phyloP scores from a whole-genome alignment of 2,888 invertebrate species.

The Acheta domesticus region DNA sequence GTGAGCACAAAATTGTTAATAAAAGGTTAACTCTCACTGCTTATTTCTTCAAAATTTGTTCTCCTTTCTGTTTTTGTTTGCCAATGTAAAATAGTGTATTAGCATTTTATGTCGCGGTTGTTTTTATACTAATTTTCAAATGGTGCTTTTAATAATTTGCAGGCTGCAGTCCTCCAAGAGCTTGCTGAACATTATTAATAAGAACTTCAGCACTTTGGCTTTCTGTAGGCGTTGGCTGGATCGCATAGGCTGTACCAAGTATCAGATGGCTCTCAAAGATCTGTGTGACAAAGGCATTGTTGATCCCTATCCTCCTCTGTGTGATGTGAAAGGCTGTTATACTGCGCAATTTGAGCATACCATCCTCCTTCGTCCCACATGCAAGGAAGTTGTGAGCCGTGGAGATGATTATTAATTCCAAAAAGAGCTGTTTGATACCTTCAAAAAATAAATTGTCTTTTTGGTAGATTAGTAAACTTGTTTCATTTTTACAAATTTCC shows the following conservation, averaged over 20 bases:
- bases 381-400: conserved; percentile 96
- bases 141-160: conserved; percentile 31
- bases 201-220: conserved; percentile 94
- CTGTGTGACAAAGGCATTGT: conserved; percentile 91
- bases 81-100: too few species aligned
- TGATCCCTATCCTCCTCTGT: conserved; percentile 97
- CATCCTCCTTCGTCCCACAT: conserved; percentile 92
- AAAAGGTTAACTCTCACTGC: too few species aligned
- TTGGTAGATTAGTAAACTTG: background rate
- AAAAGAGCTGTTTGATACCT: background rate
- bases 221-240: conserved; percentile 99
- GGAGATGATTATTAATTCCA: conserved; percentile 87
- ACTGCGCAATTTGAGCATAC: conserved; percentile 99
- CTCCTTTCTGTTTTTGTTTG: too few species aligned
- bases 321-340: conserved; percentile 95
- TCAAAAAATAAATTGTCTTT: background rate
- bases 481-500: too few species aligned
- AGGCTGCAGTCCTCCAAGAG: conserved; percentile 90
- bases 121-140: too few species aligned
- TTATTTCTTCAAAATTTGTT: too few species aligned
- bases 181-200: conserved; percentile 86
- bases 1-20: conserved; percentile 47
- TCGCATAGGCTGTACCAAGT: conserved; percentile 92
- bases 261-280: conserved; percentile 97
- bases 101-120: too few species aligned